phyloP scores from a whole-genome alignment of 2,113 vertebrate species.

The Gymnocephalus cernua region DNA sequence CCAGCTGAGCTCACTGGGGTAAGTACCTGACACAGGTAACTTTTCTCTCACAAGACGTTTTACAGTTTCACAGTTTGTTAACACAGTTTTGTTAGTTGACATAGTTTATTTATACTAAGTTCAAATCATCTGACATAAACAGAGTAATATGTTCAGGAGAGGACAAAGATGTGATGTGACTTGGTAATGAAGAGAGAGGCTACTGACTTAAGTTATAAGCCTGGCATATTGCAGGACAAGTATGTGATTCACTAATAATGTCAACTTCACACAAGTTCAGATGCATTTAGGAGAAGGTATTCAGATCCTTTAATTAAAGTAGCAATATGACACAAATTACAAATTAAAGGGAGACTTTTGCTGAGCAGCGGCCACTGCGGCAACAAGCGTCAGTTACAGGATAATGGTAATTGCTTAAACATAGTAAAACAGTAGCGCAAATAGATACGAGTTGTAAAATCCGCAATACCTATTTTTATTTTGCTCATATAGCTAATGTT shows the following conservation, averaged over 20 bases:
- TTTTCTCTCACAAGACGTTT: neutral
- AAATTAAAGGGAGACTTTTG: neutral
- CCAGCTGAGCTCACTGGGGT: slow-evolving; percentile 92
- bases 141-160: neutral
- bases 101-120: no score
- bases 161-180: neutral
- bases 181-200: neutral
- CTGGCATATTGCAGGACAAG: neutral
- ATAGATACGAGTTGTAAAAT: no score
- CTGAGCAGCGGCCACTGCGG: no score
- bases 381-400: no score
- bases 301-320: neutral
- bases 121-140: neutral
- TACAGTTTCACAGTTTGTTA: neutral
- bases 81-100: neutral
- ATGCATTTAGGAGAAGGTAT: neutral
- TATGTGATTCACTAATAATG: neutral
- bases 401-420: no score
- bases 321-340: neutral
- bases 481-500: neutral
- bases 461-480: no score
- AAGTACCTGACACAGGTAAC: slow-evolving; percentile 70
- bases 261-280: neutral
- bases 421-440: no score
- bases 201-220: neutral